A percentile compares a stretch with the other conserved stretches of the same genome.
Conservation (phyloP, 1,140 invertebrate species). For the Maconellicoccus hirsutus region DNA sequence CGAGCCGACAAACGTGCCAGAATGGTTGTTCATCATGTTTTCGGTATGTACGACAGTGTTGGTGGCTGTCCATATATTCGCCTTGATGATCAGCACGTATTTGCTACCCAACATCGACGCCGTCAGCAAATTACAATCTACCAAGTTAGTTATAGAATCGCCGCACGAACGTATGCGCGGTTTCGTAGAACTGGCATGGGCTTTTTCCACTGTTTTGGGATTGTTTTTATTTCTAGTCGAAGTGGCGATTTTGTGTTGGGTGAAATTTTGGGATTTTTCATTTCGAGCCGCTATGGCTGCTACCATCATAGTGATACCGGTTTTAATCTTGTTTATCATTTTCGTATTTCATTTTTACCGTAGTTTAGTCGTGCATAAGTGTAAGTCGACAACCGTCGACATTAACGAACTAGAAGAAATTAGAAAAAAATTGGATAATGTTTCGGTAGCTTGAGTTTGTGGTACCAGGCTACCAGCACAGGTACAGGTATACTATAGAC, state of each 20-base stretch:
- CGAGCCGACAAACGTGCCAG: slow-evolving; percentile 57
- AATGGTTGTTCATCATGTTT: slow-evolving; percentile 75
- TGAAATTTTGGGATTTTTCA: slow-evolving; percentile 72
- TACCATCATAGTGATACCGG: slow-evolving; percentile 78
- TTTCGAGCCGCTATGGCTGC: slow-evolving; percentile 67
- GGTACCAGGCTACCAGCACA: too few species aligned
- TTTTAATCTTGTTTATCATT: slow-evolving; percentile 69
- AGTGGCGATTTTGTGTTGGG: slow-evolving; percentile 78
- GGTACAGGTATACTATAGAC: too few species aligned
- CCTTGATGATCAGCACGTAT: slow-evolving; percentile 90
- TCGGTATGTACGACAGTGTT: slow-evolving; percentile 80
- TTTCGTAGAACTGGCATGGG: slow-evolving; percentile 89
- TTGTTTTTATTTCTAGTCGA: slow-evolving; percentile 48
- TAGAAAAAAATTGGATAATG: slow-evolving; percentile 49
- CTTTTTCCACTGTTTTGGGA: slow-evolving; percentile 85
- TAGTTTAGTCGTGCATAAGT: slow-evolving; percentile 69
- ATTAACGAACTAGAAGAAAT: slow-evolving; percentile 58
- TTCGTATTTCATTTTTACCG: slow-evolving; percentile 87
- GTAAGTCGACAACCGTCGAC: slow-evolving; percentile 52
- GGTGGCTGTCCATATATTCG: slow-evolving; percentile 84
- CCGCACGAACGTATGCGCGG: slow-evolving; percentile 64
- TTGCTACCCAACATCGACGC: slow-evolving; percentile 74
- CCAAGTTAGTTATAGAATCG: slow-evolving; percentile 49
- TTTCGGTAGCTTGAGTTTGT: background rate
- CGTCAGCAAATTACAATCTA: slow-evolving; percentile 52